Conservation (phyloP, 2,888 invertebrate genomes). For the Tortricodes alternella region DNA sequence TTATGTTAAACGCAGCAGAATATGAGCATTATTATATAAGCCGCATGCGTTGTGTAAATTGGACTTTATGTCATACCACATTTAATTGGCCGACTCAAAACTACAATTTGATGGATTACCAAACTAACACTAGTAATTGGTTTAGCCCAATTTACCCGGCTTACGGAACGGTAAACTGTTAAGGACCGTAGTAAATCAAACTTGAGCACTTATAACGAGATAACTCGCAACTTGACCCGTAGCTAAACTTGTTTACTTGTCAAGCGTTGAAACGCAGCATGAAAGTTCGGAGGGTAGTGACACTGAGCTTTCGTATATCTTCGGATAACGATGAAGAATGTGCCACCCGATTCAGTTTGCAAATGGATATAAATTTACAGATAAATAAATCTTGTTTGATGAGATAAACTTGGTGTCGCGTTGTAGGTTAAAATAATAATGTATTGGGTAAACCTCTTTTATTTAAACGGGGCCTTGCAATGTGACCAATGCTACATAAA, state of each 20-base stretch:
- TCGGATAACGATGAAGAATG: slow-evolving; percentile 5
- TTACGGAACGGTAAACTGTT: slow-evolving; percentile 6
- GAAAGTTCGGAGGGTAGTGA: slow-evolving; percentile 3
- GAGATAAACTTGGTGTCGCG: background rate
- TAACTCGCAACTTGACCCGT: slow-evolving; percentile 2
- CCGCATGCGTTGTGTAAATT: too few species aligned
- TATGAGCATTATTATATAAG: too few species aligned
- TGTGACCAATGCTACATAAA: too few species aligned
- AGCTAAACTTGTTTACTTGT: slow-evolving; percentile 16
- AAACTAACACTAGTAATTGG: slow-evolving; percentile 14
- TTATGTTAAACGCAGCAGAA: too few species aligned
- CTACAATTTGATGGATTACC: slow-evolving; percentile 15
- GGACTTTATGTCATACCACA: too few species aligned
- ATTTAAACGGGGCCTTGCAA: too few species aligned
- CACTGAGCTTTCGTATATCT: slow-evolving; percentile 2
- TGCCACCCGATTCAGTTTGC: slow-evolving; percentile 1
- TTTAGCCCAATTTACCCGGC: background rate
- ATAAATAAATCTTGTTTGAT: background rate
- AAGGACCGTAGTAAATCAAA: slow-evolving; percentile 11
- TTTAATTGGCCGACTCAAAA: background rate
- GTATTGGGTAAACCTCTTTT: background rate
- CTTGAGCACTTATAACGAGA: slow-evolving; percentile 6
- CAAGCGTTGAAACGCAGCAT: slow-evolving; percentile 5
- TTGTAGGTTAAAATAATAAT: background rate
- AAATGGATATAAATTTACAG: slow-evolving; percentile 2